Base-by-base conservation (phyloP, 53 echinoderm and acorn worm species). In the Pentamera pediparva region DNA sequence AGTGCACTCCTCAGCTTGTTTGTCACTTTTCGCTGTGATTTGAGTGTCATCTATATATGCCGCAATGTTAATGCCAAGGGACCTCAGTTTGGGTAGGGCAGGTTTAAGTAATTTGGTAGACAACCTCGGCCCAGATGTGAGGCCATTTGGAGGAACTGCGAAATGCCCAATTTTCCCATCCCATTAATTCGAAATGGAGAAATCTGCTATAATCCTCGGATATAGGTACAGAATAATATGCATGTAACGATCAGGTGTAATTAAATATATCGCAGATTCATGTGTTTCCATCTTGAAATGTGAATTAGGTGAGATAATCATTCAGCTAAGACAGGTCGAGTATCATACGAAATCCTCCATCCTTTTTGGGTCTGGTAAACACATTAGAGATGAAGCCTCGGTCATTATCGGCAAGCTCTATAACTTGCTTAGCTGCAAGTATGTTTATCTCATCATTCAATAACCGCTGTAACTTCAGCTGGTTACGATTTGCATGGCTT, bases 101-200 rank as follows among this genome's bases (percentile, higher is more conserved):
- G 83, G 83, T 32, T 83, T 83, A 32, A 83, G 21, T 0, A 84
- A 25, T 79, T 84, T 84, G 34, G 84, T 84, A 38, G 73, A 84
- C 12, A 79, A 31, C 33, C 84, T 28, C 7, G 79, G 79, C 2
- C 71, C 84, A 15, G 79, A 61, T 13, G 60, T 24, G 8, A 75
- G 53, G 6, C 83, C 83, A 65, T 77, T 77, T 22, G 83, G 83
- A 37, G 76, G 39, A 37, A 32, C 70, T 35, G 49, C 56, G 31
- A 76, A 82, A 38, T 81, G 65, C 28, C 37, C 76, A n/a, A 56
- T 8, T 12, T 57, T 22, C 11, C 43, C 1, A 4, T 76, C 53
- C 76, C 83, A 82, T 0, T 31, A n/a, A 31, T n/a, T n/a, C n/a
- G n/a, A 82, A 82, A 7, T 62, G 12, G 25, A 82, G 43, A 24